Conservation (phyloP, 1,140 invertebrate species). For the Drosophila yakuba region DNA sequence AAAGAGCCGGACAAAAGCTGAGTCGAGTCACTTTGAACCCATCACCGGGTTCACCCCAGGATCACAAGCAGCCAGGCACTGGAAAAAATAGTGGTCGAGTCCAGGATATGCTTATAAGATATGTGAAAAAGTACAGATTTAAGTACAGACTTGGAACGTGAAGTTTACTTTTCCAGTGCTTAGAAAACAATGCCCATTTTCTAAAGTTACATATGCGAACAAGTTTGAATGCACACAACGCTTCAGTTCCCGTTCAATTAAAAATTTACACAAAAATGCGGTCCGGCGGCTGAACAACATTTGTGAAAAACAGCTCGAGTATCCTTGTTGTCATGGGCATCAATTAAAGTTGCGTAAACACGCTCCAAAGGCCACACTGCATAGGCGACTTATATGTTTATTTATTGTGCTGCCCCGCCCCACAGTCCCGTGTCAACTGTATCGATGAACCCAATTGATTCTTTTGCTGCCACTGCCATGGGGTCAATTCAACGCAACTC, state of each 20-base stretch:
- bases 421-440: slow-evolving; percentile 11
- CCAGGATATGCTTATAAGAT: neutral
- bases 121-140: too few species aligned
- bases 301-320: slow-evolving; percentile 1
- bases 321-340: slow-evolving; percentile 7
- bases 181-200: neutral
- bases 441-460: slow-evolving; percentile 64
- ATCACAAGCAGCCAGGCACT: slow-evolving; percentile 8
- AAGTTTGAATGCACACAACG: slow-evolving; percentile 30
- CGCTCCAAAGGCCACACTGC: slow-evolving; percentile 17
- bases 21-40: slow-evolving; percentile 42
- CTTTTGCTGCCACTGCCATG: slow-evolving; percentile 43
- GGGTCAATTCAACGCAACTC: slow-evolving; percentile 20
- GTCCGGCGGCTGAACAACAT: slow-evolving; percentile 1
- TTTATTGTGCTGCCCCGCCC: slow-evolving; percentile 31
- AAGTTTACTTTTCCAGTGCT: neutral
- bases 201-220: slow-evolving; percentile 18
- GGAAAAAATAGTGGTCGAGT: neutral
- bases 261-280: slow-evolving; percentile 44
- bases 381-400: slow-evolving; percentile 32
- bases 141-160: too few species aligned
- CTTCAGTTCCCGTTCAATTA: slow-evolving; percentile 47
- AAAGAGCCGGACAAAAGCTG: slow-evolving; percentile 41
- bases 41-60: slow-evolving; percentile 21
- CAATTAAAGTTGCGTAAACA: slow-evolving; percentile 49